Evolutionary conservation across 2,113 vertebrate species (phyloP), one percentile per base, ranked within the genome.

Genomic region (Danionella cerebrum): DNA sequence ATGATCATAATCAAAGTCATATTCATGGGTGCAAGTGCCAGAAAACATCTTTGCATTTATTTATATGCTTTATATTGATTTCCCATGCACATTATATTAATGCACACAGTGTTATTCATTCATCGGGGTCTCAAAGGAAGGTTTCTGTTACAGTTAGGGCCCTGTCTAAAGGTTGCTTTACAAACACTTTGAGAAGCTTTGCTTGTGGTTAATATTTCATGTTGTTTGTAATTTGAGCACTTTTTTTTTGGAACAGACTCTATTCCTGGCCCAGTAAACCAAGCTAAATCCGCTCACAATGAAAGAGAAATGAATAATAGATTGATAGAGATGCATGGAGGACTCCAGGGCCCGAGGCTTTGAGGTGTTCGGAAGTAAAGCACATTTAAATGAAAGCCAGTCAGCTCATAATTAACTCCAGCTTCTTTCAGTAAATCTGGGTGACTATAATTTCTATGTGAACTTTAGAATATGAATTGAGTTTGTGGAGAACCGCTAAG

Each of bases 161-260:
- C 9, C 14, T 31, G 16, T 21, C 6, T 29, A 44, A 45, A 60
- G 25, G 11, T 60, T 31, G 41, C 31, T 60, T 60, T 60, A 45
- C 25, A 21, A 14, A 45, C 16, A 1, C 39, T 60, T 60, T 45
- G 58, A 45, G 45, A 44, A 29, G 41, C 58, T 60, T 60, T 45
- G 3, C 18, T 60, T 60, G 11, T 45, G 18, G 16, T 60, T 33
- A 60, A 60, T 60, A 60, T 45, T 44, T 45, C 58, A 60, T 60
- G 39, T 21, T 60, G 58, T 45, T 60, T 60, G 58, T 60, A 45
- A 45, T 31, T 19, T 31, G 25, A 31, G 31, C 25, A 13, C 10
- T 27, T 60, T 41, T 59, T 59, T 60, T 16, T 3, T 25, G 29
- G 58, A 60, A 45, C 58, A 33, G 14, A 45, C 39, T 29, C 16